Conservation (phyloP, 1,140 invertebrate genomes). For the Drosophila kohkoa region DNA sequence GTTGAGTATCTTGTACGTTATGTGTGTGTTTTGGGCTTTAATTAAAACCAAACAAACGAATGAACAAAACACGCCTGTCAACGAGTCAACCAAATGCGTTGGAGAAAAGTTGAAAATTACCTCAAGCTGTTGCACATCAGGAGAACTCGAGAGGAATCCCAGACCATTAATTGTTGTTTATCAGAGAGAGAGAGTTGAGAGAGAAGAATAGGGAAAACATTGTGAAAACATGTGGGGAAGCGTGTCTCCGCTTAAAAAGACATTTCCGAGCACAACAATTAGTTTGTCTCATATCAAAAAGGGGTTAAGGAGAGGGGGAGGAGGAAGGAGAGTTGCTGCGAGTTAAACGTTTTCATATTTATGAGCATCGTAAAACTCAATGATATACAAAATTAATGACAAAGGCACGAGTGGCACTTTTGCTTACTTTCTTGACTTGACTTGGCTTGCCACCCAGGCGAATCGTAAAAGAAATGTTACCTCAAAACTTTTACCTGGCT, state of each 20-base stretch:
- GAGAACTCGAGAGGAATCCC: background rate
- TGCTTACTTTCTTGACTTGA: conserved; percentile 39
- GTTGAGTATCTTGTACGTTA: conserved; percentile 32
- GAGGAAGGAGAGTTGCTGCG: background rate
- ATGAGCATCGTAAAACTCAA: conserved; percentile 84
- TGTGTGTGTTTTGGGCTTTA: conserved; percentile 73
- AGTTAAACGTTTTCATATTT: conserved; percentile 84
- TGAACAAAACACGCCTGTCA: conserved; percentile 68
- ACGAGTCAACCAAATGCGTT: conserved; percentile 52
- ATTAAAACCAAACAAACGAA: conserved; percentile 77
- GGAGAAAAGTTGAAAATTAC: conserved; percentile 78
- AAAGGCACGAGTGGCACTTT: conserved; percentile 73
- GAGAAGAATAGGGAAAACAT: conserved; percentile 41
- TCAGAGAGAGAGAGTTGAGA: conserved; percentile 37
- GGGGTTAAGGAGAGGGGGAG: background rate
- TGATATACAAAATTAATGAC: conserved; percentile 84
- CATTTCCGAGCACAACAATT: conserved; percentile 81
- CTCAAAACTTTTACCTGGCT: conserved; percentile 67
- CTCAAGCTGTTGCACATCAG: conserved; percentile 77
- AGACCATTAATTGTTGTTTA: conserved; percentile 60
- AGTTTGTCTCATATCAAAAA: conserved; percentile 72
- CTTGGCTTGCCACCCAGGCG: conserved; percentile 55
- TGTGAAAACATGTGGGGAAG: conserved; percentile 77
- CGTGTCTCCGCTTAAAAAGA: conserved; percentile 79
- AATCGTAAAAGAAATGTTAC: conserved; percentile 82